phyloP scores from a whole-genome alignment of 1,140 invertebrate species.

The Homarus americanus region DNA sequence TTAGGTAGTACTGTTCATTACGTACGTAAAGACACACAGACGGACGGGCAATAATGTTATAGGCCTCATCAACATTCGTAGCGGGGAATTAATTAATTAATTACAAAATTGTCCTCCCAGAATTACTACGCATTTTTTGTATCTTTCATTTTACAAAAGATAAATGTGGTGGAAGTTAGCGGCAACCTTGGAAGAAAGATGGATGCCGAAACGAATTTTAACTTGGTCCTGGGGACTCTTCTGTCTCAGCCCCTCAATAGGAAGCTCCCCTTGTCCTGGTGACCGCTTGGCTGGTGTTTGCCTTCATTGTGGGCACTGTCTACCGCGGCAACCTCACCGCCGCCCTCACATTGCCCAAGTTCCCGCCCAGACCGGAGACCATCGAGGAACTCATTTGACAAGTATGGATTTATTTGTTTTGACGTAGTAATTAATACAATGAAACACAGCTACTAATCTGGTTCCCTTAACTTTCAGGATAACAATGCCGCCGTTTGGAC shows the following conservation, averaged over 20 bases:
- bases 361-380: neutral
- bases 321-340: neutral
- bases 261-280: neutral
- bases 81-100: too few relatives aligned
- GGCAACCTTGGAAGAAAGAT: neutral
- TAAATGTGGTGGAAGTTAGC: neutral
- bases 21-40: too few relatives aligned
- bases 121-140: too few relatives aligned
- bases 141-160: neutral
- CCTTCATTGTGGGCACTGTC: neutral
- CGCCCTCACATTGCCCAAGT: neutral
- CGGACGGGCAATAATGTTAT: too few relatives aligned
- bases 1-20: too few relatives aligned
- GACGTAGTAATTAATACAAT: neutral
- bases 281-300: neutral
- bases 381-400: neutral
- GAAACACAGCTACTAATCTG: neutral
- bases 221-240: constrained; percentile 3
- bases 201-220: neutral
- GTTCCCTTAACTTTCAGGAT: constrained; percentile 19
- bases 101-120: too few relatives aligned
- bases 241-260: constrained; percentile 7
- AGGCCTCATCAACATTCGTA: too few relatives aligned
- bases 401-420: neutral
- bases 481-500: constrained; percentile 51